Evolutionary conservation across 2,888 invertebrate species (phyloP).

Genomic region (Sussaba pulchella): DNA sequence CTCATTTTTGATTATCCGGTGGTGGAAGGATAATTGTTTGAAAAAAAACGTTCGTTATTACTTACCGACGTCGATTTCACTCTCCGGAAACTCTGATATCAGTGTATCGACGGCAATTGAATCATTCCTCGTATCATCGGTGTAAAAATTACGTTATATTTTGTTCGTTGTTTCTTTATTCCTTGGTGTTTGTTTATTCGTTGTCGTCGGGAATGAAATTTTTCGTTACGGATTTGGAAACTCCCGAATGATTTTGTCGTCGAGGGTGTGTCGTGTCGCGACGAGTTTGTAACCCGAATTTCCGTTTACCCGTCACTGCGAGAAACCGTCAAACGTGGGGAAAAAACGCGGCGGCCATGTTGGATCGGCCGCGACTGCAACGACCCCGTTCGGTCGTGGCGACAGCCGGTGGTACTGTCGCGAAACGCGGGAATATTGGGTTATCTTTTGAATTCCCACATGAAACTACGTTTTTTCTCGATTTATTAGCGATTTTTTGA

Average conservation of each 20-base stretch:
- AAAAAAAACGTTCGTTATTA: constrained; percentile 56
- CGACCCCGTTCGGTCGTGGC: constrained; percentile 50
- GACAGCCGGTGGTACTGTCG: constrained; percentile 29
- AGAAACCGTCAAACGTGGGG: constrained; percentile 80
- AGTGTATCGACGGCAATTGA: constrained; percentile 1
- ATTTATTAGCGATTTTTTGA: no score
- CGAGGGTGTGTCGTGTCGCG: constrained; percentile 63
- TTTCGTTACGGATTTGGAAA: constrained; percentile 6
- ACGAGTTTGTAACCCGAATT: constrained; percentile 76
- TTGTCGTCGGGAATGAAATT: neutral
- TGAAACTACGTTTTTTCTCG: no score
- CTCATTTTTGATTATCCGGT: no score
- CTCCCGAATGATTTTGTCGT: constrained; percentile 51
- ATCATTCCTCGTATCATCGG: neutral
- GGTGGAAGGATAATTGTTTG: no score
- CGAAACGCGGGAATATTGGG: no score
- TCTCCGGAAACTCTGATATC: constrained; percentile 25
- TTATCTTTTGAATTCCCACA: no score
- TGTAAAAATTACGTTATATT: no score
- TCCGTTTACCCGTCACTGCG: constrained; percentile 68
- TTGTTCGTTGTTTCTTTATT: no score
- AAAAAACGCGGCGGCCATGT: constrained; percentile 80
- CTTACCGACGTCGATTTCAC: constrained; percentile 57
- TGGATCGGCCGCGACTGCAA: constrained; percentile 71
- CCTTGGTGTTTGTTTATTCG: no score